Evolutionary conservation across 2,113 vertebrate species (phyloP), one percentile per base, ranked within the genome.

Genomic region (Arothron firmamentum): DNA sequence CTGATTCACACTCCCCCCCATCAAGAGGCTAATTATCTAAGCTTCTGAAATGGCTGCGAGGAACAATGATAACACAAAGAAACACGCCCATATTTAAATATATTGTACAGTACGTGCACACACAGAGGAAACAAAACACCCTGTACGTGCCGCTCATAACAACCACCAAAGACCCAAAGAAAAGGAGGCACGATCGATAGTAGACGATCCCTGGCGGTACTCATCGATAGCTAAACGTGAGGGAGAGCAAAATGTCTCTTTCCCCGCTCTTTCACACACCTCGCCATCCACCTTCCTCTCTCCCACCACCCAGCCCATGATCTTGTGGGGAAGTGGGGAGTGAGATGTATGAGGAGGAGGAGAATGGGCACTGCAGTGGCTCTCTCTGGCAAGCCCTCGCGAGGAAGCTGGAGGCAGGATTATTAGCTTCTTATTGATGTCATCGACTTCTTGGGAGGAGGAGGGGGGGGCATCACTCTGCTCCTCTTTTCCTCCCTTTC

Each of bases 361-460:
- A 81, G 75, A 79, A 60, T 81, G 60, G 64, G 62, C 71, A 82
- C 79, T 81, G 87, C 81, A 77, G 77, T 79, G 77, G 77, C 74
- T 65, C 18, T 54, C 74, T 84, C 66, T 57, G 70, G 73, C 67
- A 43, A 80, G 80, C 78, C 75, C 80, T 70, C 83, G 59, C 57
- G 68, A 82, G 81, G 78, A 81, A 82, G 84, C 81, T 85, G 45
- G 62, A 81, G 84, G 80, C 74, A 84, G 85, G 82, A 84, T 87
- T 87, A 88, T 88, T 87, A 87, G 85, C 80, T 81, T 84, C 80
- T 86, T 88, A 89, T 88, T 90, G 87, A 87, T 89, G 89, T 88
- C 82, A 84, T 87, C 68, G 78, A 88, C 86, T 79, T 78, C 85
- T 77, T 52, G 62, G 82, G 79, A 77, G 82, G 43, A 15, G 43